Evolutionary conservation across 1,140 invertebrate genomes (phyloP).

Genomic region (Grapholita molesta): DNA sequence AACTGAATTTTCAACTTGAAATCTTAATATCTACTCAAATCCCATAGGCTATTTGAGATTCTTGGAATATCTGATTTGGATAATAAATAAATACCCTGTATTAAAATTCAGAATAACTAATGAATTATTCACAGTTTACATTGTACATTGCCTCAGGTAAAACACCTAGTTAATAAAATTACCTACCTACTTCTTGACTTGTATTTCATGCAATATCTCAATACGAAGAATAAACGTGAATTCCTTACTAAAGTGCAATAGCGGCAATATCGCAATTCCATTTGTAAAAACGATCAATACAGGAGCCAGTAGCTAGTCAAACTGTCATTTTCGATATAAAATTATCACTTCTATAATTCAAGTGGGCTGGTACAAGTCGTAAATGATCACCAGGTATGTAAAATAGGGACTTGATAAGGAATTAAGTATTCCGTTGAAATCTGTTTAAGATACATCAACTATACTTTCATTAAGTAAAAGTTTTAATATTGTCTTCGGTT

Average conservation of each 20-base stretch:
- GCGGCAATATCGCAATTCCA: neutral
- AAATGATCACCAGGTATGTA: neutral
- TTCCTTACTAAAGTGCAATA: slow-evolving; percentile 1
- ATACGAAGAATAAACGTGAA: neutral
- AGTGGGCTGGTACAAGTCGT: neutral
- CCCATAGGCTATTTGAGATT: too few species aligned
- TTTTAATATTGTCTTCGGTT: too few species aligned
- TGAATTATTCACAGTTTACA: neutral
- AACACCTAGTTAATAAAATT: neutral
- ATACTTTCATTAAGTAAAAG: too few species aligned
- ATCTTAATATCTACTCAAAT: too few species aligned
- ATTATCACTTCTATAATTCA: slow-evolving; percentile 15
- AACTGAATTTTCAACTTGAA: too few species aligned
- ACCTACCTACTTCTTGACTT: neutral
- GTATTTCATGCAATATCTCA: neutral
- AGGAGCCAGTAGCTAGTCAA: neutral
- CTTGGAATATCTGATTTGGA: too few species aligned
- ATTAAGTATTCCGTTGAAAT: too few species aligned
- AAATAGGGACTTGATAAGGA: neutral
- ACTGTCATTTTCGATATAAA: slow-evolving; percentile 14
- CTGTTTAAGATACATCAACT: too few species aligned
- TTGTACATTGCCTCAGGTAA: neutral
- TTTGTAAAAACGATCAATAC: slow-evolving; percentile 5
- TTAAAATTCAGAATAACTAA: neutral
- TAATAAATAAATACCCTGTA: too few species aligned